Percentiles rank a stretch among this genome's conserved stretches.
Conservation (phyloP, 2,888 invertebrate species). For the Mesochorus sp. region DNA sequence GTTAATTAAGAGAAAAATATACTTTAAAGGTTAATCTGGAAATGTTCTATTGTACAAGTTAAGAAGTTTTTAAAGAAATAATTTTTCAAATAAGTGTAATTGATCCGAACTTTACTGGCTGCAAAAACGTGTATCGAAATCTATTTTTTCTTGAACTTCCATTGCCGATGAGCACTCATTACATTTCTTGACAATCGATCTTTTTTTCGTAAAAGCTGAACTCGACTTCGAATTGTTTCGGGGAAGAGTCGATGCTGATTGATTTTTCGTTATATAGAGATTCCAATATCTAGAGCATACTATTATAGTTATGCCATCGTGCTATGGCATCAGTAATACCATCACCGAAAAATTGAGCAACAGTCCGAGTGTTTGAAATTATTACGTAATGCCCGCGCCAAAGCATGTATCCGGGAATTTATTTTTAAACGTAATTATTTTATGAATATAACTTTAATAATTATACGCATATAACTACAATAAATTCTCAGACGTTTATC, state of each 20-base stretch:
- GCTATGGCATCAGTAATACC: conserved; percentile 18
- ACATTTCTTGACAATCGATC: no score
- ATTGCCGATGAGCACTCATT: no score
- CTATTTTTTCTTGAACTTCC: not conserved
- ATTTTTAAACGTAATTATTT: conserved; percentile 70
- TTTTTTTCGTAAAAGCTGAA: no score
- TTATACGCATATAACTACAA: conserved; percentile 17
- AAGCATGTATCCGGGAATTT: conserved; percentile 77
- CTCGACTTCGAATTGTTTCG: no score
- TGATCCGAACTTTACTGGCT: not conserved
- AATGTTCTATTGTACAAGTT: not conserved
- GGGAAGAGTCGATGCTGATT: no score
- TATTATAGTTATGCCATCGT: conserved; percentile 18
- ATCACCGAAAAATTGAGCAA: not conserved
- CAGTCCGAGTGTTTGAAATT: not conserved
- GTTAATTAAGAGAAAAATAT: conserved; percentile 28
- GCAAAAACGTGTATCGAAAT: not conserved
- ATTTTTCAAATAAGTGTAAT: not conserved
- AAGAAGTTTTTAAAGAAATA: not conserved
- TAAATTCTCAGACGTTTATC: conserved; percentile 38
- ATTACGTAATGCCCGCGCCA: conserved; percentile 77
- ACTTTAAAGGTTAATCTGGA: conserved; percentile 1
- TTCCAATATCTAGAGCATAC: no score
- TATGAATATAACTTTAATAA: conserved; percentile 2
- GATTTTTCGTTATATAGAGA: no score